Evolutionary conservation across 2,888 invertebrate species (phyloP).

Genomic region (Lampropteryx suffumata): DNA sequence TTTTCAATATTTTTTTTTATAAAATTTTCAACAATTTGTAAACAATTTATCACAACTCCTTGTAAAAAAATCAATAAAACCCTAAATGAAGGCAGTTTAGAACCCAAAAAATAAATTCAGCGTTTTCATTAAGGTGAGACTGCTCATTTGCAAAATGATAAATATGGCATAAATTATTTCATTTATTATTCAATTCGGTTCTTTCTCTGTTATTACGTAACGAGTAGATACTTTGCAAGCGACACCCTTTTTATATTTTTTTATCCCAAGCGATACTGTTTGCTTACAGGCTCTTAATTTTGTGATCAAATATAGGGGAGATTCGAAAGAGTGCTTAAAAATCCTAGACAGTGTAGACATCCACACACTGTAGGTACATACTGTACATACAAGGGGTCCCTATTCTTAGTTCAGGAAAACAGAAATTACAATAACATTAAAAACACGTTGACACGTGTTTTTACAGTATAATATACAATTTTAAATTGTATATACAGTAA

Average conservation of each 20-base stretch:
- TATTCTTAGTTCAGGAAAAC: too few relatives aligned
- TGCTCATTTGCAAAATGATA: slow-evolving; percentile 83
- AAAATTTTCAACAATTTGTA: too few relatives aligned
- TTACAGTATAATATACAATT: too few relatives aligned
- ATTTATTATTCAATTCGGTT: slow-evolving; percentile 83
- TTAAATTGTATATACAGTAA: too few relatives aligned
- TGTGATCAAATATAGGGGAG: slow-evolving; percentile 76
- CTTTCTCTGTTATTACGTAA: slow-evolving; percentile 72
- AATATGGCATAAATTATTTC: slow-evolving; percentile 84
- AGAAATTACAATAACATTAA: too few relatives aligned
- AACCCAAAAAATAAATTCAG: slow-evolving; percentile 58
- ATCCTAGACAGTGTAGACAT: slow-evolving; percentile 59
- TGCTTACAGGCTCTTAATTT: slow-evolving; percentile 76
- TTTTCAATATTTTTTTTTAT: too few relatives aligned
- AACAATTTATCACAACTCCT: too few relatives aligned
- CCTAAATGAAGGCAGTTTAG: slow-evolving; percentile 22
- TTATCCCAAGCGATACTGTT: slow-evolving; percentile 70
- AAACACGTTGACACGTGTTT: too few relatives aligned
- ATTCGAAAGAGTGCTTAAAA: slow-evolving; percentile 68
- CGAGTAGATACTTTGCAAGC: slow-evolving; percentile 67
- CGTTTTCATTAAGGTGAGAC: slow-evolving; percentile 80
- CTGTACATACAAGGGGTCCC: slow-evolving; percentile 52
- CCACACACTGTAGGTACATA: slow-evolving; percentile 29
- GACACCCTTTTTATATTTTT: slow-evolving; percentile 72
- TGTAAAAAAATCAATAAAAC: slow-evolving; percentile 10